A percentile compares a stretch with the other conserved stretches of the same genome.
These are phyloP conservation scores for Acrobeloides nanus DNA, from an alignment of 2,888 invertebrate genomes.

Conservation along the genomic window DNA sequence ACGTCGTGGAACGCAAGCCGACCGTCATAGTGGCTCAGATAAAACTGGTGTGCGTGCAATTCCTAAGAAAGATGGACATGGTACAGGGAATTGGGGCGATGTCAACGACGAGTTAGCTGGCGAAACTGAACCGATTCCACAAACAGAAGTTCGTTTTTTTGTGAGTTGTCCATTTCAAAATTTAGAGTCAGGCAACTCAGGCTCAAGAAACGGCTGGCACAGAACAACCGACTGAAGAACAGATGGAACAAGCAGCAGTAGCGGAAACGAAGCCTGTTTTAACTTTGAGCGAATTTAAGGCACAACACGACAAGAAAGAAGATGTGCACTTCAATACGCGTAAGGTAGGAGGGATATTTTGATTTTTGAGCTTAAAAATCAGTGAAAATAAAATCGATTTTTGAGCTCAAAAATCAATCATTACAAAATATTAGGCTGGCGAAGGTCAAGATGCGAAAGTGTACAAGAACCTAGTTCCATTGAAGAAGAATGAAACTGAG, in stretches of 20 bases:
- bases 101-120: constrained; percentile 41
- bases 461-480: constrained; percentile 33
- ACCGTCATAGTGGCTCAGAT: constrained; percentile 47
- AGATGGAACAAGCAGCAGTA: constrained; percentile 11
- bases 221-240: constrained; percentile 8
- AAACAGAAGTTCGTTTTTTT: constrained; percentile 91
- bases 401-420: too few species aligned
- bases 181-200: constrained; percentile 1
- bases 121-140: constrained; percentile 58
- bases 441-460: constrained; percentile 26
- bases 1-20: constrained; percentile 30
- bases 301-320: constrained; percentile 26
- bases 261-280: constrained; percentile 19
- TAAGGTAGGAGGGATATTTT: too few species aligned
- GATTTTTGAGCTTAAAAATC: too few species aligned
- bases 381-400: too few species aligned
- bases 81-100: constrained; percentile 53
- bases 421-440: too few species aligned
- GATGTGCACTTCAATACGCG: constrained; percentile 43
- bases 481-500: constrained; percentile 25
- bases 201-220: constrained; percentile 12
- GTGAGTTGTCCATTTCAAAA: neutral
- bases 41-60: constrained; percentile 40
- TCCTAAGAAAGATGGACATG: constrained; percentile 54
- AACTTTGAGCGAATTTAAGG: constrained; percentile 32